phyloP scores from a whole-genome alignment of 2,113 vertebrate genomes.

The Tetraodon nigroviridis region DNA sequence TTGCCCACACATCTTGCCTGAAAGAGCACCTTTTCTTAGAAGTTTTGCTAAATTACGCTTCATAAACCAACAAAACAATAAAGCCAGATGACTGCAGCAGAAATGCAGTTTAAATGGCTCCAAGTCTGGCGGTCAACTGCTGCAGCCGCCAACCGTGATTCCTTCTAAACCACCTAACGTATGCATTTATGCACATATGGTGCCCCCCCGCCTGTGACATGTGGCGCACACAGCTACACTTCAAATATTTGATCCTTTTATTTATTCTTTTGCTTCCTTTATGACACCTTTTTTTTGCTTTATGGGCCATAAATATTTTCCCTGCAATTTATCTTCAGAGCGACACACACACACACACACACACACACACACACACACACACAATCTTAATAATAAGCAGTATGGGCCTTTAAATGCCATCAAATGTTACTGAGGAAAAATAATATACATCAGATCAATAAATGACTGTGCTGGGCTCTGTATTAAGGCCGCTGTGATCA shows the following conservation, averaged over 20 bases:
- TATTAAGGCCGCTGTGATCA: too few species aligned
- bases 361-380: too few species aligned
- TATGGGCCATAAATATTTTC: slow-evolving; percentile 74
- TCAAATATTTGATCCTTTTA: slow-evolving; percentile 26
- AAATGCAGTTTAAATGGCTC: neutral
- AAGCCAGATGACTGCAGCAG: slow-evolving; percentile 25
- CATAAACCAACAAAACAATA: slow-evolving; percentile 54
- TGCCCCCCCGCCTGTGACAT: slow-evolving; percentile 15
- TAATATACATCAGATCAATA: too few species aligned
- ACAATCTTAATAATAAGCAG: neutral
- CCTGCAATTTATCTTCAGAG: slow-evolving; percentile 75
- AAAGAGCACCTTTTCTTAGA: slow-evolving; percentile 40
- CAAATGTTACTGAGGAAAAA: neutral
- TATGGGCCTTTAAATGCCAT: neutral
- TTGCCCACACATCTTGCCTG: neutral
- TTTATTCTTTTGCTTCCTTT: slow-evolving; percentile 37
- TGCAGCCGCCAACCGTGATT: neutral
- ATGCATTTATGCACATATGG: slow-evolving; percentile 7
- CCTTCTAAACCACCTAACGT: slow-evolving; percentile 25
- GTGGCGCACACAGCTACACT: slow-evolving; percentile 40
- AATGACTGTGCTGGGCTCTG: too few species aligned
- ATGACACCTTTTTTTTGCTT: slow-evolving; percentile 68
- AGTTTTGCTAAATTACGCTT: slow-evolving; percentile 30
- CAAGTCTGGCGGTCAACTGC: neutral
- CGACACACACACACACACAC: slow-evolving; percentile 18